Evolutionary conservation across 35 echinoderm and acorn worm species (phyloP).

Genomic region (Heliocidaris erythrogramma): DNA sequence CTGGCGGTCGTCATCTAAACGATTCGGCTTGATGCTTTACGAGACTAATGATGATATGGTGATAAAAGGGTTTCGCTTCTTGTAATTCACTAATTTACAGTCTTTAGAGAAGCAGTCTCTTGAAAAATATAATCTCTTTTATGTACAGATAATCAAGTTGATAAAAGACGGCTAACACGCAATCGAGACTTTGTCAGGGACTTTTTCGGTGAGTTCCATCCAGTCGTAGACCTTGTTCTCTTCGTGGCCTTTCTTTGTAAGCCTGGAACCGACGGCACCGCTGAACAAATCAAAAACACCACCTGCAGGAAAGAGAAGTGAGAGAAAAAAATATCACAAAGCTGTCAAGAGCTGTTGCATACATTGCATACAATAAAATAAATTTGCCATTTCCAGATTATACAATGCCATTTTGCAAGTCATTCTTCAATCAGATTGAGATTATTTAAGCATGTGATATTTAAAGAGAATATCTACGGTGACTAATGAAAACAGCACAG

Average conservation of each 20-base stretch:
- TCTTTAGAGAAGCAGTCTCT: neutral
- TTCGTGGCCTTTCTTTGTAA: neutral
- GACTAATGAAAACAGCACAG: no score
- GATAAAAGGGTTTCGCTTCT: neutral
- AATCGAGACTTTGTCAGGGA: neutral
- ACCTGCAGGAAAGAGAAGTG: neutral
- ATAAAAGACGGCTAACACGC: neutral
- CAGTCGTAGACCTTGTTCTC: slow-evolving; percentile 20
- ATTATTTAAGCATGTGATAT: no score
- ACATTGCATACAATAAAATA: no score
- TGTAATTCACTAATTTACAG: no score
- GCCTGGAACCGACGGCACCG: neutral
- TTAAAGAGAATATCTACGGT: no score
- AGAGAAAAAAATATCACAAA: neutral
- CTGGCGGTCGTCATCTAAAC: neutral
- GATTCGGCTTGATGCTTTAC: neutral
- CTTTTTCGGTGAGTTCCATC: neutral
- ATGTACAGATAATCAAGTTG: neutral
- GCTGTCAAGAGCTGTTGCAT: no score
- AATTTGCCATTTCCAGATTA: no score
- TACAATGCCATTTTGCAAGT: no score
- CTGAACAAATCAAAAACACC: slow-evolving; percentile 27
- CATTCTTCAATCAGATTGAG: no score
- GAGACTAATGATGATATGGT: neutral
- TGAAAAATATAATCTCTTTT: neutral